Evolutionary conservation across 1,140 invertebrate genomes (phyloP).

Genomic region (Mylabris phalerata): DNA sequence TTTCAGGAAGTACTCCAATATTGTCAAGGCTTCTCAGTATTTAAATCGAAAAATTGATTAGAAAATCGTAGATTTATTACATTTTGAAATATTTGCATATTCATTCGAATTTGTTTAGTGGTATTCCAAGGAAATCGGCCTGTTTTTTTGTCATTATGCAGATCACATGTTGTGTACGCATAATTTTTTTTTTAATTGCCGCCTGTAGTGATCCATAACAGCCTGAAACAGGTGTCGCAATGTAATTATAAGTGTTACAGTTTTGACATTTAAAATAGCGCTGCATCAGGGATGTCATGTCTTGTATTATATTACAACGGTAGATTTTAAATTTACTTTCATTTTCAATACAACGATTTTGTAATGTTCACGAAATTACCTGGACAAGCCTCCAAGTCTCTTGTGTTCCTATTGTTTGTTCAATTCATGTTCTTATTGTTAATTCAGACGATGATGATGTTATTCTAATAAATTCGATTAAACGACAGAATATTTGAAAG

Average conservation of each 20-base stretch:
- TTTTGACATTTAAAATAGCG: constrained; percentile 21
- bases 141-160: too few relatives aligned
- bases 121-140: too few relatives aligned
- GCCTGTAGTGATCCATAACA: constrained; percentile 11
- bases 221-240: constrained; percentile 12
- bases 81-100: too few relatives aligned
- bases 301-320: not conserved
- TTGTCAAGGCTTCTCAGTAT: too few relatives aligned
- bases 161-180: too few relatives aligned
- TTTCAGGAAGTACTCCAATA: too few relatives aligned
- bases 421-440: constrained; percentile 1
- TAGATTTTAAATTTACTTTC: constrained; percentile 7
- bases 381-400: constrained; percentile 7
- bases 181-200: constrained; percentile 4
- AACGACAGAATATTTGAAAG: constrained; percentile 6
- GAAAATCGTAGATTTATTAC: too few relatives aligned
- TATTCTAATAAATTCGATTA: not conserved
- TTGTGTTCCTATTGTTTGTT: too few relatives aligned
- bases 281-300: constrained; percentile 15
- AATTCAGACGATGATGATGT: not conserved
- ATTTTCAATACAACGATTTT: constrained; percentile 19
- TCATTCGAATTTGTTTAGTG: too few relatives aligned
- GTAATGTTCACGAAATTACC: constrained; percentile 6
- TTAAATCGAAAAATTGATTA: too few relatives aligned
- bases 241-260: constrained; percentile 17